These are phyloP conservation scores for Mesochorus sp. DNA, from an alignment of 2,888 invertebrate genomes.

Conservation along the genomic window DNA sequence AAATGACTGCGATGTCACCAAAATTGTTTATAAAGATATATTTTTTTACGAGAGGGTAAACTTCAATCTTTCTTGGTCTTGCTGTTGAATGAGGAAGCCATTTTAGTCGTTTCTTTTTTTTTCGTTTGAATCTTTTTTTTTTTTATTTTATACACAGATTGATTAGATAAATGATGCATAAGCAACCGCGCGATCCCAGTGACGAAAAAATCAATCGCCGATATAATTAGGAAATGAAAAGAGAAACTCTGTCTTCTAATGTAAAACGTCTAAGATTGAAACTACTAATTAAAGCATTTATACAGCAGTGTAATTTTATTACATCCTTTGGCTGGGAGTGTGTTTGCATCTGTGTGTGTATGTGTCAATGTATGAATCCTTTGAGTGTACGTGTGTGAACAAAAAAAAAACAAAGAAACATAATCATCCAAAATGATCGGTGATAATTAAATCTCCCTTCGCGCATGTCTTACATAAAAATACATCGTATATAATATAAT, in stretches of 20 bases:
- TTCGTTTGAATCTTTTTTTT: conserved; percentile 11
- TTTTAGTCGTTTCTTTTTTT: conserved; percentile 19
- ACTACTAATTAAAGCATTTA: conserved; percentile 49
- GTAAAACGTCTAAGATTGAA: conserved; percentile 42
- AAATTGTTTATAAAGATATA: conserved; percentile 45
- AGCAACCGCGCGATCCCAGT: conserved; percentile 15
- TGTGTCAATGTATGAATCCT: neutral
- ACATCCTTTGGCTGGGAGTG: conserved; percentile 50
- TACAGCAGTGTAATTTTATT: conserved; percentile 63
- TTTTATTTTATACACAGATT: conserved; percentile 21
- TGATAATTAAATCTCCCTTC: conserved; percentile 48
- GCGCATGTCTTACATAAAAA: conserved; percentile 65
- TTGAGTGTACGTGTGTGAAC: neutral
- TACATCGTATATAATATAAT: conserved; percentile 69
- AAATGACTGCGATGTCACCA: neutral
- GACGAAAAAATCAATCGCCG: conserved; percentile 34
- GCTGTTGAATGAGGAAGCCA: conserved; percentile 12
- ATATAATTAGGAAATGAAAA: conserved; percentile 27
- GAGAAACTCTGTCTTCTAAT: conserved; percentile 16
- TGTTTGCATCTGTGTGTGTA: conserved; percentile 23
- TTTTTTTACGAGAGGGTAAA: conserved; percentile 49
- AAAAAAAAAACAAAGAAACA: neutral
- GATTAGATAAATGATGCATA: conserved; percentile 27
- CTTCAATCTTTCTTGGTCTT: conserved; percentile 23
- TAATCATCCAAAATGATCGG: conserved; percentile 24